These are phyloP conservation scores for Papilio helenus DNA, from an alignment of 1,140 invertebrate genomes.

Conservation along the genomic window DNA sequence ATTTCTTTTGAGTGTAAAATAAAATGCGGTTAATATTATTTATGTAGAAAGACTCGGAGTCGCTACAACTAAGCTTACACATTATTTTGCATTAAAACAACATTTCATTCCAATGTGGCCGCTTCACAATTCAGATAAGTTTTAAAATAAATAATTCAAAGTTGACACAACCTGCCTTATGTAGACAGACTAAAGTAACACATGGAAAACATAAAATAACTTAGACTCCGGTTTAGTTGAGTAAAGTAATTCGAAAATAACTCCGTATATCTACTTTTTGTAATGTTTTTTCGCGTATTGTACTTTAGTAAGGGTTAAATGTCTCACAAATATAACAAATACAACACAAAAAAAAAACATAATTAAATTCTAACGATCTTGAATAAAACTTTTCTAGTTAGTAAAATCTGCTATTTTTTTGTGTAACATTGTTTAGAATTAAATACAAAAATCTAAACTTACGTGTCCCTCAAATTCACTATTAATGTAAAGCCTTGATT, in stretches of 20 bases:
- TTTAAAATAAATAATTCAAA: constrained; percentile 21
- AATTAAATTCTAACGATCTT: not conserved
- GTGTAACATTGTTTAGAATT: no score
- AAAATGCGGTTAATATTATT: constrained; percentile 6
- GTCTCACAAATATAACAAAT: no score
- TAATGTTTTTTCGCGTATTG: no score
- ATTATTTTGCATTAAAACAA: constrained; percentile 16
- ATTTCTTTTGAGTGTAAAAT: constrained; percentile 9
- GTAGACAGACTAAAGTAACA: not conserved
- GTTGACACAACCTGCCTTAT: not conserved
- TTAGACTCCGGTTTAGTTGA: not conserved
- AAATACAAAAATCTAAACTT: no score
- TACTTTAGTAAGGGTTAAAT: no score
- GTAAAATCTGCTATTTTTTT: no score
- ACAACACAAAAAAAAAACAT: no score
- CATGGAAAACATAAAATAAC: not conserved
- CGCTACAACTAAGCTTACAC: not conserved
- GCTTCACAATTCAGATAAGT: constrained; percentile 13
- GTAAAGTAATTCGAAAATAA: not conserved
- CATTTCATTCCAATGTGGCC: not conserved
- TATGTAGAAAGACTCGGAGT: constrained; percentile 6
- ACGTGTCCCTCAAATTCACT: no score
- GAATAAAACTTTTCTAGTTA: not conserved
- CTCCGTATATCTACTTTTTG: no score
- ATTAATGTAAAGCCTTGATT: no score